phyloP scores from a whole-genome alignment of 2,113 vertebrate species.

The Lepisosteus osseus region DNA sequence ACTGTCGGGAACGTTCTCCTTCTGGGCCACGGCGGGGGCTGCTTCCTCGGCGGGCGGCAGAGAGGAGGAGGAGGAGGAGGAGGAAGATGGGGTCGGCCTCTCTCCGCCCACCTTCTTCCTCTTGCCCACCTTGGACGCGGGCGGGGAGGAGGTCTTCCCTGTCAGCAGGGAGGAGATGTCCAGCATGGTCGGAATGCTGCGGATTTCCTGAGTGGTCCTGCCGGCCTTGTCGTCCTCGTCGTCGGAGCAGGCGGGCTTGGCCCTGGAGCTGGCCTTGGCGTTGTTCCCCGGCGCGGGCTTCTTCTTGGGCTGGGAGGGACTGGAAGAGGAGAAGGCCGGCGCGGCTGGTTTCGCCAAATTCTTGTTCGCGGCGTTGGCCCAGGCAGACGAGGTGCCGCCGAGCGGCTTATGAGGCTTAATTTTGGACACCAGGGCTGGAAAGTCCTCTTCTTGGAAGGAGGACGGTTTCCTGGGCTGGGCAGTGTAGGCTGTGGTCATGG shows the following conservation, averaged over 20 bases:
- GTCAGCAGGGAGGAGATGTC: slow-evolving; percentile 84
- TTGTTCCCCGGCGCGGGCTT: slow-evolving; percentile 60
- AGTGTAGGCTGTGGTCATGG: slow-evolving; percentile 69
- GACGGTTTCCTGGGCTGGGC: slow-evolving; percentile 59
- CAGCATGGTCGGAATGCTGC: slow-evolving; percentile 72
- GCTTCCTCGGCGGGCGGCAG: slow-evolving; percentile 1
- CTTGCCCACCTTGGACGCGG: slow-evolving; percentile 65
- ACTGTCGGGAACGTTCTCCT: slow-evolving; percentile 65
- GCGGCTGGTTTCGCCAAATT: slow-evolving; percentile 48
- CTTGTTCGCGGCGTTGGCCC: slow-evolving; percentile 71
- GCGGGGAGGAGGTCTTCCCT: slow-evolving; percentile 57
- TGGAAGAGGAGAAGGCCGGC: slow-evolving; percentile 19
- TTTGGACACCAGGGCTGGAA: slow-evolving; percentile 88
- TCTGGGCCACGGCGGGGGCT: slow-evolving; percentile 25
- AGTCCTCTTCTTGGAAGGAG: slow-evolving; percentile 93
- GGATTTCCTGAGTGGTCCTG: slow-evolving; percentile 71
- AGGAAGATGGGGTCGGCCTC: slow-evolving; percentile 31
- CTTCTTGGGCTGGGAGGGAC: slow-evolving; percentile 57
- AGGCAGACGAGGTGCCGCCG: slow-evolving; percentile 72
- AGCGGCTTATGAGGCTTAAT: slow-evolving; percentile 61
- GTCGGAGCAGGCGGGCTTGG: slow-evolving; percentile 39
- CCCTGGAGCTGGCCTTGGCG: slow-evolving; percentile 53
- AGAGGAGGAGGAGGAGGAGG: neutral
- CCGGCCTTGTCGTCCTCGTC: slow-evolving; percentile 56
- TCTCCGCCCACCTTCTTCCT: slow-evolving; percentile 77